Base-by-base conservation (phyloP, 1,140 invertebrate genomes). In the Bombyx mandarina region DNA sequence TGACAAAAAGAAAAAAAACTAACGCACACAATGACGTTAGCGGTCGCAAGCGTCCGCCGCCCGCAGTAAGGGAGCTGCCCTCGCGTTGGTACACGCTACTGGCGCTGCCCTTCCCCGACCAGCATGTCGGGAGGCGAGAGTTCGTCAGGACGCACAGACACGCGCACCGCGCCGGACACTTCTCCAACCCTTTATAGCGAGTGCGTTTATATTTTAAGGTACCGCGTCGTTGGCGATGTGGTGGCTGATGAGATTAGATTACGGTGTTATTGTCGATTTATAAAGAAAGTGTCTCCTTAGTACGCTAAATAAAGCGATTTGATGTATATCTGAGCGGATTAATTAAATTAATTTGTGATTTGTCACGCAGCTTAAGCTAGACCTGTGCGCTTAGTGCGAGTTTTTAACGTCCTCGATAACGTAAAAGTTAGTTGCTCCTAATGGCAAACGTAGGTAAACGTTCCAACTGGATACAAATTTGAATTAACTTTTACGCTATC, bases 71-170 rank as follows among this genome's bases (percentile, higher is more conserved):
- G 52, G 83, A 85, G 67, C 90, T 93, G 86, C 93, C 93, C 35
- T 93, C 94, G 60, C 89, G 94, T 72, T 96, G 94, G 95, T 96
- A 95, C 90, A 96, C 94, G 57, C 91, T 97, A 62, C 91, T 97
- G 84, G 95, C 95, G 60, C 91, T 97, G 71, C 95, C 95, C 65
- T 97, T 97, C 88, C 94, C 95, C 73, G 95, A 97, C 89, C 95
- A 96, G 89, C 95, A 95, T 82, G 92, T 96, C 71, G 95, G 94
- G 61, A 88, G 95, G 66, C 89, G 95, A 60, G 94, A 96, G 85
- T 93, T 95, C 78, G 91, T 92, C 58, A 91, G 94, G 61, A 90
- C 91, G 65, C 92, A 92, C 81, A 90, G 93, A 77, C 88, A 90
- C 88, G 86, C 90, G 56, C 82, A 94, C 89, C 91, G 94, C 70